Evolutionary conservation across 2,888 invertebrate species (phyloP), one percentile per base, ranked within the genome.

Genomic region (Nycteola revayana): DNA sequence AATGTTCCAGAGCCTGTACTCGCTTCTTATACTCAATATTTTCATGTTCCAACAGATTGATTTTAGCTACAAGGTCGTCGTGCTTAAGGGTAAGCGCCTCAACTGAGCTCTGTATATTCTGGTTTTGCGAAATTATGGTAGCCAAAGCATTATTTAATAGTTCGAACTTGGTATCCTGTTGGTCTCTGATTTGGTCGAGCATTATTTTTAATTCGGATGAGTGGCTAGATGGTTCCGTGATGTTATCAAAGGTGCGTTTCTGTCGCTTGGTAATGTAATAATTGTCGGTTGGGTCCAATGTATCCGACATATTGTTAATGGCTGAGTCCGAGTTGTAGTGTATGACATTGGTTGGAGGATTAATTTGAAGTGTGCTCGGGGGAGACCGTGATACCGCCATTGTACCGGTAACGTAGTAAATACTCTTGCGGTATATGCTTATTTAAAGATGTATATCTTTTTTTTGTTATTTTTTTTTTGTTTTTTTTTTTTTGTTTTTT

Each of bases 121-220:
- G 21, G 7, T 21, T 3, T 7, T 21, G 21, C 7, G 21, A 5
- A 2, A 5, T 21, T 21, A 21, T 21, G 7, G 21, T 5, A n/a
- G 6, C 18, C n/a, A 31, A 8, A 18, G 31, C 9, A 9, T 5
- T 9, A 10, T 31, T 9, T 1, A 31, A 18, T 9, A 9, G 25
- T 17, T 31, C 6, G n/a, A 25, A 31, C 11, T 32, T 21, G 17
- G 10, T 25, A n/a, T 32, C 32, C 21, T 25, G 25, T 21, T 32
- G 32, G 2, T 6, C 25, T 21, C 4, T n/a, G 9, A 32, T 14
- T 2, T 32, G 20, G 3, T 8, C 21, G 10, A 32, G 25, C 11
- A 32, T 25, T 3, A 20, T 10, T 7, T 10, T 21, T 3, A 32
- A 11, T 17, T 32, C 32, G 8, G 32, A 20, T 10, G 14, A 1